phyloP scores from a whole-genome alignment of 2,797 vertebrate species.

The Oreonectes daqikongensis region DNA sequence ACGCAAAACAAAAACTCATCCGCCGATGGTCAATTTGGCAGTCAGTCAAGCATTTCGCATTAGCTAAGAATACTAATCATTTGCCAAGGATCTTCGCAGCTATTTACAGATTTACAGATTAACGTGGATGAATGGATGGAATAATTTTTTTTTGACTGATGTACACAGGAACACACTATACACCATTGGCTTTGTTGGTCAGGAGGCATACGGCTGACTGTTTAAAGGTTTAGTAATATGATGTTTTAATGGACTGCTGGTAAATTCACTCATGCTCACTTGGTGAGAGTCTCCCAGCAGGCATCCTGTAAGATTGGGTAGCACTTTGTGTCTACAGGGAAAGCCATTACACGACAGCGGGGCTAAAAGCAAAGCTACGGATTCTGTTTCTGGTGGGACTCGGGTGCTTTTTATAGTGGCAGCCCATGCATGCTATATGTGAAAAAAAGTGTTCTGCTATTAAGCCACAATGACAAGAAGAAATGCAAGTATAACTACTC shows the following conservation, averaged over 20 bases:
- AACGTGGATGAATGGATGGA: neutral
- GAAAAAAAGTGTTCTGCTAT: conserved; percentile 17
- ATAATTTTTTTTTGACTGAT: conserved; percentile 17
- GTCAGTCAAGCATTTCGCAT: conserved; percentile 31
- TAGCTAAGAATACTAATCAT: conserved; percentile 34
- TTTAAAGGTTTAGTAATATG: conserved; percentile 12
- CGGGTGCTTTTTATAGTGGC: conserved; percentile 41
- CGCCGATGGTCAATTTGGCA: conserved; percentile 38
- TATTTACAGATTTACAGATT: conserved; percentile 19
- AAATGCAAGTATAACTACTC: neutral
- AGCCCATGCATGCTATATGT: conserved; percentile 20
- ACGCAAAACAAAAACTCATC: conserved; percentile 22
- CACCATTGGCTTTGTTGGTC: neutral
- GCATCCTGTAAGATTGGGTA: conserved; percentile 52
- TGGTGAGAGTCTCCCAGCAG: conserved; percentile 52
- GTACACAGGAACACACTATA: neutral
- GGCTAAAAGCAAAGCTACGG: conserved; percentile 64
- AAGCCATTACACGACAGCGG: conserved; percentile 61
- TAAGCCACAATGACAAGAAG: conserved; percentile 22
- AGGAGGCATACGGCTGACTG: conserved; percentile 13
- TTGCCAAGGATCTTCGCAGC: conserved; percentile 14
- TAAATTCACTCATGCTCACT: conserved; percentile 36
- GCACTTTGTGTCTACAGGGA: conserved; percentile 53
- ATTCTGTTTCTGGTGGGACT: conserved; percentile 61
- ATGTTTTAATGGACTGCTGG: conserved; percentile 26